Evolutionary conservation across 2,888 invertebrate genomes (phyloP).

Genomic region (Tillus elongatus): DNA sequence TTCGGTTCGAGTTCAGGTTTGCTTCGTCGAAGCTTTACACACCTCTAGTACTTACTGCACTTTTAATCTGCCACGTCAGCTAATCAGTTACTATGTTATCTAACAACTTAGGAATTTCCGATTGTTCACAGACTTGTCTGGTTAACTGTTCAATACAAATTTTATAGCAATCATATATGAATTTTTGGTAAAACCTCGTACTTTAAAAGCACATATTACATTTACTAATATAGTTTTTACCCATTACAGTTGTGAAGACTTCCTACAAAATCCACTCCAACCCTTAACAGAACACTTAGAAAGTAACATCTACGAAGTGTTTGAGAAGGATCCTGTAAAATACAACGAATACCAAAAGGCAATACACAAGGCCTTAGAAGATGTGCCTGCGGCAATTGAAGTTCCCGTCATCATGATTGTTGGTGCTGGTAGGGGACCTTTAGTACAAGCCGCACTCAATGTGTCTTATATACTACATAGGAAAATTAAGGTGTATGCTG

Average conservation of each 20-base stretch:
- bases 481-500: conserved; percentile 78
- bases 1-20: too few relatives aligned
- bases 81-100: too few relatives aligned
- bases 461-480: conserved; percentile 61
- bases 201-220: too few relatives aligned
- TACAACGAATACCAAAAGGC: conserved; percentile 84
- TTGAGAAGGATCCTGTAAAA: conserved; percentile 95
- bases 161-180: too few relatives aligned
- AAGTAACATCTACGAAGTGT: conserved; percentile 92
- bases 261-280: conserved; percentile 82
- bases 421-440: conserved; percentile 73
- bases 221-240: too few relatives aligned
- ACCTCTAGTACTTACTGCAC: too few relatives aligned
- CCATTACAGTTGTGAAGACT: conserved; percentile 76
- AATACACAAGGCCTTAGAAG: conserved; percentile 64
- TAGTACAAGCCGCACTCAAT: conserved; percentile 81
- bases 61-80: too few relatives aligned
- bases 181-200: too few relatives aligned
- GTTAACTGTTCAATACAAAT: too few relatives aligned
- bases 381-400: conserved; percentile 44
- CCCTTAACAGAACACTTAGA: conserved; percentile 94
- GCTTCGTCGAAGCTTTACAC: too few relatives aligned
- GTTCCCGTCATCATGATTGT: conserved; percentile 48
- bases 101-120: too few relatives aligned
- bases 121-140: too few relatives aligned